A percentile compares a stretch with the other conserved stretches of the same genome.
These are phyloP conservation scores for Numida meleagris DNA, from an alignment of 2,113 vertebrate species.

Conservation along the genomic window DNA sequence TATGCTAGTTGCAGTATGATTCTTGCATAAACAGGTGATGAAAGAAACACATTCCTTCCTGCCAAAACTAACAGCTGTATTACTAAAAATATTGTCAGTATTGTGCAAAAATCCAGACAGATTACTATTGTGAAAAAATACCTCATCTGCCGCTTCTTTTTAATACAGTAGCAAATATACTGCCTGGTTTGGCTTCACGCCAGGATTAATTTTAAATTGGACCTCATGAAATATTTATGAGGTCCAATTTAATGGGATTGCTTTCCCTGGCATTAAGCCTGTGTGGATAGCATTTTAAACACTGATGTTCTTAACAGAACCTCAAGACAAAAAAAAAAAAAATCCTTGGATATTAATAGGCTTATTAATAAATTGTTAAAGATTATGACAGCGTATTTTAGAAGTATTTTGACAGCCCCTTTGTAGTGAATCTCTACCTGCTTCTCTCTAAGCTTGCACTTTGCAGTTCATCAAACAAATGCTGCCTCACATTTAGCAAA, in stretches of 20 bases:
- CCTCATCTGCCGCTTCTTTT: slow-evolving; percentile 65
- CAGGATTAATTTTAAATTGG: slow-evolving; percentile 69
- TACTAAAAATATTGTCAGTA: slow-evolving; percentile 60
- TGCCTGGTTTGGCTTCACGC: slow-evolving; percentile 59
- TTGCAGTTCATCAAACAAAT: slow-evolving; percentile 11
- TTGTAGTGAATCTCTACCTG: slow-evolving; percentile 43
- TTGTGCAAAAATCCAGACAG: slow-evolving; percentile 57
- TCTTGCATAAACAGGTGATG: background rate
- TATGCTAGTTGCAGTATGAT: background rate
- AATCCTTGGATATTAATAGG: slow-evolving; percentile 49
- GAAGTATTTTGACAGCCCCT: slow-evolving; percentile 55
- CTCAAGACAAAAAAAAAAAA: slow-evolving; percentile 24
- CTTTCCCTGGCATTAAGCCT: slow-evolving; percentile 72
- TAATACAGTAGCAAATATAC: slow-evolving; percentile 66
- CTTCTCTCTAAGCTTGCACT: slow-evolving; percentile 1
- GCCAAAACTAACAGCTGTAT: slow-evolving; percentile 63
- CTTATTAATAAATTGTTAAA: slow-evolving; percentile 70
- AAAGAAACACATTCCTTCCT: slow-evolving; percentile 38
- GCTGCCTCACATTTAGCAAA: slow-evolving; percentile 57
- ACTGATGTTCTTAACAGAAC: slow-evolving; percentile 63
- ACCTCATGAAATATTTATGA: slow-evolving; percentile 75
- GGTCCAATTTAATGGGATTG: slow-evolving; percentile 70
- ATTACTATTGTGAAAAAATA: slow-evolving; percentile 57
- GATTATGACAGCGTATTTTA: background rate
- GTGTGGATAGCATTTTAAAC: slow-evolving; percentile 72